Base-by-base conservation (phyloP, 2,113 vertebrate species). In the Ageneiosus marmoratus region DNA sequence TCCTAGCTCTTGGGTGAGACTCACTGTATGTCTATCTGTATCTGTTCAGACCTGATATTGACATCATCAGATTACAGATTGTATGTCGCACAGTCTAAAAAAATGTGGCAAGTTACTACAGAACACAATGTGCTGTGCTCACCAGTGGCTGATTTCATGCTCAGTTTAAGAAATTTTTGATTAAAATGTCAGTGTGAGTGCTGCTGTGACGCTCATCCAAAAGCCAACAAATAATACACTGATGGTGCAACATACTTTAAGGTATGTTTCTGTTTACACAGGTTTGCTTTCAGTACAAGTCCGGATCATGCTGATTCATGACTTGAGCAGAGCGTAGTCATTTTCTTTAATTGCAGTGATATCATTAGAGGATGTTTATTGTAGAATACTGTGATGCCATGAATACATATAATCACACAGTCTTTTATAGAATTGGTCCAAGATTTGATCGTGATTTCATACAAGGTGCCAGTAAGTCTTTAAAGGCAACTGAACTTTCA, bases 1-100 rank as follows among this genome's bases (percentile, higher is more conserved):
- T 99, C 91, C 96, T 96, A 82, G 97, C 97, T 87, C 96, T 99
- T 20, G 98, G 98, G 98, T 99, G 89, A 95, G 95, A 88, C 69
- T 27, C 20, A 65, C 29, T 75, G 9, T 48, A 55, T 78, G 44
- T 44, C 50, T 76, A 55, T 55, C 13, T 78, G 51, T 22, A 5
- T 24, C 3, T 27, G 15, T 62, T 77, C 16, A 46, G 16, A 62
- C 5, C 15, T 22, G 20, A 3, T 18, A 44, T 41, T 22, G 20
- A 46, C 9, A 75, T 75, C 50, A 11, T 32, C 8, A 32, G 29
- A 32, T 75, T 62, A 32, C 34, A 12, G 65, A 5, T 44, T 3
- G 67, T 46, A 44, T 0, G 5, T 46, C 5, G 0, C 16, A 20
- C 62, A 27, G 16, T 34, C 18, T 3, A 0, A 55, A 9, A 56